Conservation (phyloP, 2,113 vertebrate genomes). For the Crotalus helleri region DNA sequence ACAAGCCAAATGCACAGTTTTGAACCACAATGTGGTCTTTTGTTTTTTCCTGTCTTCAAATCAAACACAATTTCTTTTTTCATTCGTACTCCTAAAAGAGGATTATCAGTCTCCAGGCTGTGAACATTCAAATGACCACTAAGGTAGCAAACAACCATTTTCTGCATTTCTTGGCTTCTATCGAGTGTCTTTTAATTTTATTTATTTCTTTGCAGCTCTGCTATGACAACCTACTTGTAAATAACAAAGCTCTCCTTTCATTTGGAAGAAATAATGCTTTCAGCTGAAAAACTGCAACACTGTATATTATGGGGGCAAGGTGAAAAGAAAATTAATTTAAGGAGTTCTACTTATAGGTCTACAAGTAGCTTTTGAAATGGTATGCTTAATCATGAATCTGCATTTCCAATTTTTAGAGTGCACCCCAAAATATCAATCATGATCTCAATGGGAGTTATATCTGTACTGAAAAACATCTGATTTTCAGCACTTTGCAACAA, state of each 20-base stretch:
- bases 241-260: background rate
- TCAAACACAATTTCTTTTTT: background rate
- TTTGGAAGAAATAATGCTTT: background rate
- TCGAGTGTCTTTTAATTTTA: background rate
- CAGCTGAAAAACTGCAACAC: background rate
- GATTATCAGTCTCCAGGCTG: background rate
- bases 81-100: background rate
- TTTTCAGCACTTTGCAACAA: background rate
- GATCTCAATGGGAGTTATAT: background rate
- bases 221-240: background rate
- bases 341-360: background rate
- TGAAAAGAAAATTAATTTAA: background rate
- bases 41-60: background rate
- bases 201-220: background rate
- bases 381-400: background rate
- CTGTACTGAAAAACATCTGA: background rate
- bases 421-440: background rate
- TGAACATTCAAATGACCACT: background rate
- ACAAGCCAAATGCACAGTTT: background rate
- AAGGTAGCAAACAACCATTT: background rate
- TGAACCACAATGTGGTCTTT: background rate
- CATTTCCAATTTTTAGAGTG: background rate
- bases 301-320: background rate
- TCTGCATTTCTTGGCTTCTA: background rate
- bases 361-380: background rate